Conservation (phyloP, 2,888 invertebrate genomes). For the Luffia ferchaultella region DNA sequence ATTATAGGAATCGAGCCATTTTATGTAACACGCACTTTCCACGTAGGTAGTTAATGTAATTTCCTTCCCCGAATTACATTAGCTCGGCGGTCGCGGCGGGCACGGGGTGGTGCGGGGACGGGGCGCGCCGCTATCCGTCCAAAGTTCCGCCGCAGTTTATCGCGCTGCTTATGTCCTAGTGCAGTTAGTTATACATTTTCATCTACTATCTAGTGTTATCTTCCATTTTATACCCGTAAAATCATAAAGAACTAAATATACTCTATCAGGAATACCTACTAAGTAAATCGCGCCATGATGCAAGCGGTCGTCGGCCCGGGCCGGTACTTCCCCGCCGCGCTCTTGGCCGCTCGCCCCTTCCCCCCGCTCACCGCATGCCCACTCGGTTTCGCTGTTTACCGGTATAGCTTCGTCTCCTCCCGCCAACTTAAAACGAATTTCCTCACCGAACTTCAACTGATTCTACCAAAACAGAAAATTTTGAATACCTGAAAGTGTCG, state of each 20-base stretch:
- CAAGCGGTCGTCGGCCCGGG: constrained; percentile 14
- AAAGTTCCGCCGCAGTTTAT: background rate
- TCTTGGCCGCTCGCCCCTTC: constrained; percentile 7
- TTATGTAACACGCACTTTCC: constrained; percentile 63
- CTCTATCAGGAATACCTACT: no score
- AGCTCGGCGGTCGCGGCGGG: constrained; percentile 25
- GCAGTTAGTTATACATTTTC: no score
- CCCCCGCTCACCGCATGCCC: constrained; percentile 13
- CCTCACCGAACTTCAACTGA: background rate
- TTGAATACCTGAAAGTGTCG: constrained; percentile 48
- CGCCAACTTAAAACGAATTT: background rate
- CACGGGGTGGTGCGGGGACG: constrained; percentile 6
- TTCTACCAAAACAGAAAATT: constrained; percentile 19
- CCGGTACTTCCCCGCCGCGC: background rate
- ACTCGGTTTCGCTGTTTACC: constrained; percentile 20
- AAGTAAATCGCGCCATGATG: background rate
- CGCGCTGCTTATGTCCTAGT: background rate
- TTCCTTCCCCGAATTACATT: constrained; percentile 55
- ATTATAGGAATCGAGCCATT: constrained; percentile 66
- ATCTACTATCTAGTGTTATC: no score
- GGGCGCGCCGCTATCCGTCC: background rate
- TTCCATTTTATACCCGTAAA: no score
- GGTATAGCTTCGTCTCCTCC: background rate
- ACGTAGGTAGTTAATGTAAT: constrained; percentile 53
- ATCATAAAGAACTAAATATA: no score